phyloP scores from a whole-genome alignment of 2,113 vertebrate species.

The Hiodon tergisus region DNA sequence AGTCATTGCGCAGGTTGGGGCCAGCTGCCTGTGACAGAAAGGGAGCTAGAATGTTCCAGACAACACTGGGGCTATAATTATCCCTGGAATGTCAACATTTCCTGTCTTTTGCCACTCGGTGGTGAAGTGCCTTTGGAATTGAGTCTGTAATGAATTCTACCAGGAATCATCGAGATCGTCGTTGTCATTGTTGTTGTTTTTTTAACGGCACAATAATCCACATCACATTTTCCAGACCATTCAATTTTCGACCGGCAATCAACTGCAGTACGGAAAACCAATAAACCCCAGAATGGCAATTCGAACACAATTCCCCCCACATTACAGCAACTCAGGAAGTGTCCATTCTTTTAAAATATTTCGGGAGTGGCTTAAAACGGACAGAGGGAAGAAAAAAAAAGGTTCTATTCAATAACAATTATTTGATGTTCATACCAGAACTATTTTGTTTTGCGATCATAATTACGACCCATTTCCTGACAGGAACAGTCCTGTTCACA shows the following conservation, averaged over 20 bases:
- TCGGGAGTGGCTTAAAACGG: neutral
- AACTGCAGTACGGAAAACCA: too few relatives aligned
- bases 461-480: neutral
- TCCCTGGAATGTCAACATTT: slow-evolving; percentile 18
- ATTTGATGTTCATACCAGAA: neutral
- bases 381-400: neutral
- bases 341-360: too few relatives aligned
- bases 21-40: neutral
- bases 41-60: neutral
- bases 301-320: too few relatives aligned
- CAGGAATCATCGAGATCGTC: too few relatives aligned
- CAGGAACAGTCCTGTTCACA: too few relatives aligned
- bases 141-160: neutral
- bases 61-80: neutral
- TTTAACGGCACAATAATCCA: too few relatives aligned
- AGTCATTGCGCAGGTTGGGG: neutral
- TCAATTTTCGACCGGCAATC: too few relatives aligned
- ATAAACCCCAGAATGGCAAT: too few relatives aligned
- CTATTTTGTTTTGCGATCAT: neutral
- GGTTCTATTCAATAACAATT: neutral
- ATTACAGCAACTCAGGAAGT: too few relatives aligned
- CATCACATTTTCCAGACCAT: too few relatives aligned
- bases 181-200: too few relatives aligned
- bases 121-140: neutral
- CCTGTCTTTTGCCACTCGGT: neutral